These are phyloP conservation scores for Dromas ardeola DNA, from an alignment of 2,113 vertebrate genomes.

Conservation along the genomic window DNA sequence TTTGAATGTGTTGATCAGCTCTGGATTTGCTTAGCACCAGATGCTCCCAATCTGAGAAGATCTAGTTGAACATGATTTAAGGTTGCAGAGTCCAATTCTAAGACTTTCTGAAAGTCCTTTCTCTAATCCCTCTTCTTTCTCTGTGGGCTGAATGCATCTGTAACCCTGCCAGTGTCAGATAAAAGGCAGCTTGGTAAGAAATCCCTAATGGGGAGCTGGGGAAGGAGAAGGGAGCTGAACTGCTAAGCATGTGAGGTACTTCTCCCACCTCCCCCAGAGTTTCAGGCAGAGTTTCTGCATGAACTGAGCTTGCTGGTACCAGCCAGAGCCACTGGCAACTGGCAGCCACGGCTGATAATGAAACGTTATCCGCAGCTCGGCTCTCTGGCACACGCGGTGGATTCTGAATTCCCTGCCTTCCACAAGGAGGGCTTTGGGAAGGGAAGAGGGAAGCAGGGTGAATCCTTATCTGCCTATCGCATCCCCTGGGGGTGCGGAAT, in stretches of 20 bases:
- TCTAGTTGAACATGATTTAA: slow-evolving; percentile 58
- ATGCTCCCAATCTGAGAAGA: slow-evolving; percentile 66
- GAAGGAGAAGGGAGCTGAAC: slow-evolving; percentile 46
- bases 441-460: slow-evolving; percentile 39
- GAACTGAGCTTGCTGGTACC: slow-evolving; percentile 58
- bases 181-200: slow-evolving; percentile 71
- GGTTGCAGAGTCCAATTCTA: slow-evolving; percentile 50
- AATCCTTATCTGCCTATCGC: slow-evolving; percentile 55
- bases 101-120: slow-evolving; percentile 63
- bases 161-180: slow-evolving; percentile 70
- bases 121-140: slow-evolving; percentile 64
- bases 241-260: slow-evolving; percentile 38
- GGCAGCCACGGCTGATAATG: slow-evolving; percentile 48
- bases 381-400: slow-evolving; percentile 4
- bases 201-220: slow-evolving; percentile 37
- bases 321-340: slow-evolving; percentile 65
- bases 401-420: slow-evolving; percentile 23
- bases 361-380: not conserved
- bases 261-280: slow-evolving; percentile 47
- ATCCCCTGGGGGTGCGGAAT: slow-evolving; percentile 17
- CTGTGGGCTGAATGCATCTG: slow-evolving; percentile 65
- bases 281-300: slow-evolving; percentile 60
- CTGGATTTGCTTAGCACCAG: slow-evolving; percentile 61
- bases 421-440: not conserved
- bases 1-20: slow-evolving; percentile 59